A percentile compares a stretch with the other conserved stretches of the same genome.
Evolutionary conservation across 2,888 invertebrate species (phyloP).

Genomic region (Cosmopolites sordidus): DNA sequence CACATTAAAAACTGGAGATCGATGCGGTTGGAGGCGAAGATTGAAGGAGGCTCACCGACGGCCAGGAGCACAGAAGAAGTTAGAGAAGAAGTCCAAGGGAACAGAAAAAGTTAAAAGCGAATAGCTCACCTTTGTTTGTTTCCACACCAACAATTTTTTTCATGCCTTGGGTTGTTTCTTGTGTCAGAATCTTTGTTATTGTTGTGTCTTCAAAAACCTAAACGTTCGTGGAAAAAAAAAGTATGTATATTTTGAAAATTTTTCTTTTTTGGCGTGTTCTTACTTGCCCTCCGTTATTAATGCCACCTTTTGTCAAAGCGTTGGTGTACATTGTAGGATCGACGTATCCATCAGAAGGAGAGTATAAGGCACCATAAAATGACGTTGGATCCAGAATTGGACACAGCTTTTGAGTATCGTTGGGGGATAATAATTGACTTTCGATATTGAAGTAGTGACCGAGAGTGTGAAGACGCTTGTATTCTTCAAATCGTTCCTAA

Average conservation of each 20-base stretch:
- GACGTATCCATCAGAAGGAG: constrained; percentile 77
- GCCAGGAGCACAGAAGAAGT: no score
- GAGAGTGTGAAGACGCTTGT: constrained; percentile 72
- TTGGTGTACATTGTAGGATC: constrained; percentile 79
- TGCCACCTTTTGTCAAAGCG: constrained; percentile 65
- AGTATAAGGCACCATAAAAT: constrained; percentile 72
- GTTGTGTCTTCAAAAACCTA: constrained; percentile 73
- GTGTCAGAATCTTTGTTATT: constrained; percentile 65
- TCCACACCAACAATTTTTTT: constrained; percentile 71
- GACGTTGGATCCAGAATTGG: constrained; percentile 72
- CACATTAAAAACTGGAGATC: no score
- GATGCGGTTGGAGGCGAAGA: no score
- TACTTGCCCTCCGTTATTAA: constrained; percentile 31
- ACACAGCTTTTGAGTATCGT: constrained; percentile 71
- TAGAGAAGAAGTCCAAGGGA: no score
- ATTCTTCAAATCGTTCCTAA: constrained; percentile 76
- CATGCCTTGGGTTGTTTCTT: constrained; percentile 56
- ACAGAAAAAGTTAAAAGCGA: no score
- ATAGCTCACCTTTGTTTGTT: constrained; percentile 57
- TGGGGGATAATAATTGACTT: constrained; percentile 65
- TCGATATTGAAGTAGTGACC: constrained; percentile 76
- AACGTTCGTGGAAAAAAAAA: no score
- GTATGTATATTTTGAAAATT: not conserved
- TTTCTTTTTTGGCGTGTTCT: not conserved
- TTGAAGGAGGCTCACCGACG: no score